A percentile compares a stretch with the other conserved stretches of the same genome.
These are phyloP conservation scores for Anolis apletophallus DNA, from an alignment of 2,797 vertebrate species.

Conservation along the genomic window DNA sequence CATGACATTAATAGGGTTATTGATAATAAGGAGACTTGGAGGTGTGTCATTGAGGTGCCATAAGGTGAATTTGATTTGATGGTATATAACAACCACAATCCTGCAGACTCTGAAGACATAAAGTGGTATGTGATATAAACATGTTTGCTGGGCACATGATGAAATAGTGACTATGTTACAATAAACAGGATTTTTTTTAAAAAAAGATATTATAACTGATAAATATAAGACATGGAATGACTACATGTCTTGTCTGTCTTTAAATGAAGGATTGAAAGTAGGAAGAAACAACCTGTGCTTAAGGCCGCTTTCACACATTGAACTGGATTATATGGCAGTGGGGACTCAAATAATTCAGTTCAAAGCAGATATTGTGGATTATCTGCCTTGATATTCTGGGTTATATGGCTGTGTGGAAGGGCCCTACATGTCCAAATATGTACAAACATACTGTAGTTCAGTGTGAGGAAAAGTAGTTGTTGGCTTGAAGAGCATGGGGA, in stretches of 20 bases:
- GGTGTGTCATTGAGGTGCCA: no score
- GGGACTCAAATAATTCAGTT: no score
- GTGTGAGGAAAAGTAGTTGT: not conserved
- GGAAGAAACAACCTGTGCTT: not conserved
- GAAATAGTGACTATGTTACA: not conserved
- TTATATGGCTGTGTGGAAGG: no score
- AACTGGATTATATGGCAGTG: no score
- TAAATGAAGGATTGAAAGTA: not conserved
- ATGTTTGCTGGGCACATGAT: not conserved
- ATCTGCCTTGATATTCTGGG: no score
- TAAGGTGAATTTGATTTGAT: no score
- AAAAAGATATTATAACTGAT: not conserved
- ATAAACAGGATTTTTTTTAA: not conserved
- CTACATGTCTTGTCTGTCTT: not conserved
- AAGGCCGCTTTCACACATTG: no score
- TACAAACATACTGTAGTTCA: constrained; percentile 5
- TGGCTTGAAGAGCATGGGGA: constrained; percentile 4
- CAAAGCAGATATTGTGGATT: no score
- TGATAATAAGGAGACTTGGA: no score
- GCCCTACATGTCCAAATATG: not conserved
- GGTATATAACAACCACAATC: not conserved
- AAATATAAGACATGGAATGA: not conserved
- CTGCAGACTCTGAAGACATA: not conserved
- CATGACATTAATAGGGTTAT: no score
- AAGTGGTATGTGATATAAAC: not conserved